Evolutionary conservation across 2,113 vertebrate genomes (phyloP), one percentile per base, ranked within the genome.

Genomic region (Elachura formosa): DNA sequence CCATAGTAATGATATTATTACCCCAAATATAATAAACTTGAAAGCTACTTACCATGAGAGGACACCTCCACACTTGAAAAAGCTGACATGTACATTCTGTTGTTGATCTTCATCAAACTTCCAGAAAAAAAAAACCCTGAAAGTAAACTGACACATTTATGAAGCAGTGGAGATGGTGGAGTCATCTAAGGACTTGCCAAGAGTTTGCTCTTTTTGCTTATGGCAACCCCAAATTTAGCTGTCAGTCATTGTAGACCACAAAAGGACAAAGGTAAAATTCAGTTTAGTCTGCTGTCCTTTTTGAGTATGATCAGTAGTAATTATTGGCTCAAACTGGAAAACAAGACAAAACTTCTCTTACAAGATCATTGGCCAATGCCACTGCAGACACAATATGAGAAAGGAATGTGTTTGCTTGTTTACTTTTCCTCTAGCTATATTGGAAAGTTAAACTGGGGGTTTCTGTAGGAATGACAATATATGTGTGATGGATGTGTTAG

Each of bases 1-100:
- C 73, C 89, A 95, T 94, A 96, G 89, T 88, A 97, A 96, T 97
- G 84, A 96, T 96, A 96, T 96, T 97, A 94, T 96, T 96, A 94
- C 82, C 36, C 59, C 45, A 74, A 87, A 91, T 64, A 82, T 81
- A 91, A 88, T 88, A 94, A 95, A 94, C 82, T 90, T 87, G 92
- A 94, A 93, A 96, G 76, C 77, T 90, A 62, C 75, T 86, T 92
- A 64, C 56, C 34, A 69, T 87, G 38, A 87, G 92, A 96, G 51
- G 80, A 95, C 93, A 93, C 72, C 86, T 92, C 91, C 62, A 91
- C 54, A 94, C 85, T 86, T 94, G 90, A 84, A 66, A 95, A 82
- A 51, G 34, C 80, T 94, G 74, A 89, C 77, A 74, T 12, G 36
- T 43, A 51, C 48, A 18, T 94, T 72, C 68, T 74, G 36, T 28